Evolutionary conservation across 2,888 invertebrate genomes (phyloP).

Genomic region (Drosophila koepferae): DNA sequence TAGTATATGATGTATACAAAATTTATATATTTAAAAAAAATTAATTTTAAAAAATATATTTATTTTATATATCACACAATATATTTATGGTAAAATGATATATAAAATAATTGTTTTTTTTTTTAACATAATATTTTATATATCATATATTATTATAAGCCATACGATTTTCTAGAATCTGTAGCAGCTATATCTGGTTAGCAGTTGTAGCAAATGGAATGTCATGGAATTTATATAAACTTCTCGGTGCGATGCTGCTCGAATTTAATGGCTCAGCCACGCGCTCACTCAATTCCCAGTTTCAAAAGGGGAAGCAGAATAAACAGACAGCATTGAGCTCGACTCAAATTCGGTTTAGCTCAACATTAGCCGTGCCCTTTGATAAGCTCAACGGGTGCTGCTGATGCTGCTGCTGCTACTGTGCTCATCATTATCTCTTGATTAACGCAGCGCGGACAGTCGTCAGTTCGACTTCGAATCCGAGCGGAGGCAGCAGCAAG

Average conservation of each 20-base stretch:
- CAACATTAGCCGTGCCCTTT: conserved; percentile 45
- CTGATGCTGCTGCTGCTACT: conserved; percentile 17
- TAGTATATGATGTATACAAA: neutral
- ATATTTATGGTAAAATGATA: too few species aligned
- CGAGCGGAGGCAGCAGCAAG: conserved; percentile 40
- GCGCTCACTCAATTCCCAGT: conserved; percentile 50
- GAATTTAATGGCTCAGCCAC: conserved; percentile 2
- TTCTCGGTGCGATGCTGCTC: neutral
- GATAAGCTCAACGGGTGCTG: conserved; percentile 43
- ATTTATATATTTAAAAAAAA: too few species aligned
- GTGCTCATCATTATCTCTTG: conserved; percentile 76
- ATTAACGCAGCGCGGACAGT: conserved; percentile 60
- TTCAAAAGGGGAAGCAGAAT: conserved; percentile 30
- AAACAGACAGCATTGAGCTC: conserved; percentile 3
- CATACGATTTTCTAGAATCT: neutral
- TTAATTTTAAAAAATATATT: too few species aligned
- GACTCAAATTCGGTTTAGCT: conserved; percentile 22
- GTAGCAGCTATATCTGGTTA: neutral
- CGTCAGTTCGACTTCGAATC: conserved; percentile 52
- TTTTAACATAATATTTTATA: neutral
- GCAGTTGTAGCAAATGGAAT: neutral
- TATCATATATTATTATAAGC: neutral
- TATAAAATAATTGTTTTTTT: too few species aligned
- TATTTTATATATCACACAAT: too few species aligned
- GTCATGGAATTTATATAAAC: neutral